Base-by-base conservation (phyloP, 2,113 vertebrate genomes). In the Corythaeola cristata region DNA sequence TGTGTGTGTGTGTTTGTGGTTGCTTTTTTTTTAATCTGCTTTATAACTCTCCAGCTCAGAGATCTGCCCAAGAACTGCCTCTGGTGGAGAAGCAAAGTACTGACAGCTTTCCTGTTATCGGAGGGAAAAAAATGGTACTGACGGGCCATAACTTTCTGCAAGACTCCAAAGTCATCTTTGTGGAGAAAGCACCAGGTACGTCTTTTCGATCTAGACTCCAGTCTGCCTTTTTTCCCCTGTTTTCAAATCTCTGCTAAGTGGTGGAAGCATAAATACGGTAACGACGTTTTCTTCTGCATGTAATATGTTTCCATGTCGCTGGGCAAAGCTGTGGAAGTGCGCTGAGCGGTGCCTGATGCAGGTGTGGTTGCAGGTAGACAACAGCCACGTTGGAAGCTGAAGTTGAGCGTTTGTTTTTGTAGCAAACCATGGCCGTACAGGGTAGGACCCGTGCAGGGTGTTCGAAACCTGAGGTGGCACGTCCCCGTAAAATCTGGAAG, bases 141-240 rank as follows among this genome's bases (percentile, higher is more conserved):
- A 98, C 97, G 1, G 99, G 99, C 56, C 99, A 99, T 94, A 99
- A 99, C 98, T 99, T 99, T 93, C 98, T 99, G 81, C 99, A 99
- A 30, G 99, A 99, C 96, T 99, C 99, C 89, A 99, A 99, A 97
- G 99, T 99, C 97, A 98, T 99, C 97, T 99, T 99, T 41, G 99
- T 99, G 98, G 99, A 99, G 98, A 99, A 99, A 97, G 99, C 99
- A 1, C 99, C 99, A 98, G 99, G 99, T 99, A 98, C 96, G 98
- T 90, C 60, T 88, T 90, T 81, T 74, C 77, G 18, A 3, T 78
- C 17, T 50, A 41, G 64, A 41, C 16, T 44, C 28, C 1, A 1
- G 10, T 64, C 77, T 87, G 85, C 56, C 32, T 83, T 59, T 28
- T 39, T 15, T 3, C 33, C 22, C 26, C n/a, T 22, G 15, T 59